Percentiles rank a stretch among this genome's conserved stretches.
These are phyloP conservation scores for Chironomus tentans DNA, from an alignment of 2,888 invertebrate species.

Conservation along the genomic window DNA sequence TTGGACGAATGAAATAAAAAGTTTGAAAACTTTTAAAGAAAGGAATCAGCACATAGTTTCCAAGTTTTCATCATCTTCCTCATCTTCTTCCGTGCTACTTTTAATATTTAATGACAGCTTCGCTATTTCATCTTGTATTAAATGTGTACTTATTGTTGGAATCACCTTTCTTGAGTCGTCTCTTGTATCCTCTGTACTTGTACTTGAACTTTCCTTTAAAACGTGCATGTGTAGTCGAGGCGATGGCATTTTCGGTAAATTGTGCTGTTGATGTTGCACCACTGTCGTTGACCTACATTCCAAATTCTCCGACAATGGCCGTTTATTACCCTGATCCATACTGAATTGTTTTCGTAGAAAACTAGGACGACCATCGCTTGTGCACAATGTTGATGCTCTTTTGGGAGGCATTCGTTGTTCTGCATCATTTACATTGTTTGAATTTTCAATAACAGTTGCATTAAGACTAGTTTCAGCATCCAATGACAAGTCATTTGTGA, in stretches of 20 bases:
- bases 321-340: conserved; percentile 37
- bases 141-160: conserved; percentile 41
- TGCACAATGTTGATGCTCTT: conserved; percentile 38
- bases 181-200: conserved; percentile 41
- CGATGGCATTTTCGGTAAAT: neutral
- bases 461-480: conserved; percentile 36
- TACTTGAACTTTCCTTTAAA: conserved; percentile 40
- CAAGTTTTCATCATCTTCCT: conserved; percentile 35
- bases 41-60: conserved; percentile 42
- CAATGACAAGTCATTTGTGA: conserved; percentile 39
- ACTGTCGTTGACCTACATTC: neutral
- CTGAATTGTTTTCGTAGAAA: conserved; percentile 43
- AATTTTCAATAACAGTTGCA: conserved; percentile 31
- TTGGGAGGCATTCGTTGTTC: conserved; percentile 31
- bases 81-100: conserved; percentile 42
- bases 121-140: conserved; percentile 43
- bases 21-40: neutral
- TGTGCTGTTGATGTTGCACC: conserved; percentile 14
- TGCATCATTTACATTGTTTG: neutral
- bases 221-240: conserved; percentile 31
- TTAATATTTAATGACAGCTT: conserved; percentile 43
- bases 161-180: conserved; percentile 35
- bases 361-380: conserved; percentile 34
- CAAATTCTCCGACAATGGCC: conserved; percentile 1
- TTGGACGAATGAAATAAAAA: no score